phyloP scores from a whole-genome alignment of 2,797 vertebrate species.

The Oceanodroma leucorhoa region DNA sequence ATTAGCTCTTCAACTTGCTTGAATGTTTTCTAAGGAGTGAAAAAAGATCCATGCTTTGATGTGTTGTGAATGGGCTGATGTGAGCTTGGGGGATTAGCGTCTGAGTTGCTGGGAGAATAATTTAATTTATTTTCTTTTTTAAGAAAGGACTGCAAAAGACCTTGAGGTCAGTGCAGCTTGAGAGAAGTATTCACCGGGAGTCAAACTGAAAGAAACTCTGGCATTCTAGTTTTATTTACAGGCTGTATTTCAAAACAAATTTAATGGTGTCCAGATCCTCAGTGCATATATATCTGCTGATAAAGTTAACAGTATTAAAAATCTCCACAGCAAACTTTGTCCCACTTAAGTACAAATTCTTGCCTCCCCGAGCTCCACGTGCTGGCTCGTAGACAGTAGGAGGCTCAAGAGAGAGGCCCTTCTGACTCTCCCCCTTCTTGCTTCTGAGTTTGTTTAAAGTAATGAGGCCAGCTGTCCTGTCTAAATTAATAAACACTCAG shows the following conservation, averaged over 20 bases:
- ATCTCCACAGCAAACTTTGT: neutral
- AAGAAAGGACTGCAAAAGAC: neutral
- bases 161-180: constrained; percentile 28
- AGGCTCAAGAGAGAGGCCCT: neutral
- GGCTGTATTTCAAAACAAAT: neutral
- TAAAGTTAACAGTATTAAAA: neutral
- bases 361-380: neutral
- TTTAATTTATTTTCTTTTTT: constrained; percentile 47
- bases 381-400: neutral
- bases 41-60: constrained; percentile 37
- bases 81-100: constrained; percentile 26
- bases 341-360: neutral
- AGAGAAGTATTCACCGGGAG: neutral
- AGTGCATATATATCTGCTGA: neutral
- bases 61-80: constrained; percentile 38
- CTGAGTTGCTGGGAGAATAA: constrained; percentile 47
- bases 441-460: neutral
- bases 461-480: neutral
- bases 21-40: constrained; percentile 21
- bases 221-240: neutral
- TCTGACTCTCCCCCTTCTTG: neutral
- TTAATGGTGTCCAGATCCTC: neutral
- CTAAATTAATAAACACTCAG: neutral
- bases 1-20: constrained; percentile 28
- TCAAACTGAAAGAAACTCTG: neutral